phyloP scores from a whole-genome alignment of 1,140 invertebrate genomes.

The Maniola jurtina region DNA sequence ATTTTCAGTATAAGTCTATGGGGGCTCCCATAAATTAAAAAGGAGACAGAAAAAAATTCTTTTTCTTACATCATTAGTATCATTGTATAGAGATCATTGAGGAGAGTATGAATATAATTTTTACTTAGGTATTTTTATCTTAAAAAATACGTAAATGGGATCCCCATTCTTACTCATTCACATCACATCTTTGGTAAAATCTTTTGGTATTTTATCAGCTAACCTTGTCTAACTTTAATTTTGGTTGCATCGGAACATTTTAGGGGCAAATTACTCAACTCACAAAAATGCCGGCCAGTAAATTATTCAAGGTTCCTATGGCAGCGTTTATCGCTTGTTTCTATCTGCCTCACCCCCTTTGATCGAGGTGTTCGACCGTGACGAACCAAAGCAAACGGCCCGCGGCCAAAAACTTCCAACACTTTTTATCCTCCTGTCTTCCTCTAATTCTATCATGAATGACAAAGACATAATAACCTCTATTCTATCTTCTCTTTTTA shows the following conservation, averaged over 20 bases:
- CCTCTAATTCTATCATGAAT: constrained; percentile 31
- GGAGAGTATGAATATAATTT: too few relatives aligned
- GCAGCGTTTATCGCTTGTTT: constrained; percentile 31
- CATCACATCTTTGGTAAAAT: too few relatives aligned
- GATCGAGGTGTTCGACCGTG: constrained; percentile 52
- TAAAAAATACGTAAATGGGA: too few relatives aligned
- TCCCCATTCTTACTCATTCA: too few relatives aligned
- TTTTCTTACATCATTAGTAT: too few relatives aligned
- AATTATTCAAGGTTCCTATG: constrained; percentile 31
- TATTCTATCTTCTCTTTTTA: constrained; percentile 3
- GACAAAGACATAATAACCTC: constrained; percentile 35
- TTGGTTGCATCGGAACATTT: not conserved
- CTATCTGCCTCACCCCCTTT: constrained; percentile 28
- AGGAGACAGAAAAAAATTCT: too few relatives aligned
- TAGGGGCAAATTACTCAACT: constrained; percentile 7
- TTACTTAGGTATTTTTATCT: too few relatives aligned
- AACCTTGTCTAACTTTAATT: too few relatives aligned
- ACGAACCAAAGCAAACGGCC: constrained; percentile 40
- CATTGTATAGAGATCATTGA: too few relatives aligned
- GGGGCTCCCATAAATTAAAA: too few relatives aligned
- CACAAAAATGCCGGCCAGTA: constrained; percentile 18
- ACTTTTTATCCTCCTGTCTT: constrained; percentile 36
- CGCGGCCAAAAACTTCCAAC: constrained; percentile 33
- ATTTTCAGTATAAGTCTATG: too few relatives aligned
- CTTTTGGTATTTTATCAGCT: too few relatives aligned